These are phyloP conservation scores for Clitarchus hookeri DNA, from an alignment of 2,888 invertebrate species.

Conservation along the genomic window DNA sequence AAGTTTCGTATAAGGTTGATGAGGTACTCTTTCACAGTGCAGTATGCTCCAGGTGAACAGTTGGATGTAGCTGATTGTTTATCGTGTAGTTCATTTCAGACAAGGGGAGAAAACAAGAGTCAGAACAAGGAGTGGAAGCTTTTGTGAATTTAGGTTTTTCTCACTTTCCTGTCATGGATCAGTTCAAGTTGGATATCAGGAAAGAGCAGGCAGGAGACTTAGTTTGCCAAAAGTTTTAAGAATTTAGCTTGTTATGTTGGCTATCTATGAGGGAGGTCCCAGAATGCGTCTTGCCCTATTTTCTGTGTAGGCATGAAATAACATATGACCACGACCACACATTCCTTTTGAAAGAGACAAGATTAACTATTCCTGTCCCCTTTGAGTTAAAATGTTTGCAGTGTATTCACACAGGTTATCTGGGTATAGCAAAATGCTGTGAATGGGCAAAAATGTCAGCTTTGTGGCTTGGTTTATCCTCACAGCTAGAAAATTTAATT, in stretches of 20 bases:
- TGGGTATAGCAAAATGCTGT: constrained; percentile 45
- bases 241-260: constrained; percentile 38
- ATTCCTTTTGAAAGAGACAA: constrained; percentile 27
- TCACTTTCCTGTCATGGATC: neutral
- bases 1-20: constrained; percentile 42
- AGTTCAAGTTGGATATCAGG: constrained; percentile 24
- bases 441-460: constrained; percentile 43
- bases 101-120: neutral
- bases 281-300: neutral
- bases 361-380: constrained; percentile 41
- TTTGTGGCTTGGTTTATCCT: constrained; percentile 46
- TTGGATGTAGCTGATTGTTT: constrained; percentile 43
- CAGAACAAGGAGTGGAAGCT: neutral
- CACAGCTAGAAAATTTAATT: too few species aligned
- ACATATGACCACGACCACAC: constrained; percentile 3
- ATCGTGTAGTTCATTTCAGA: constrained; percentile 37
- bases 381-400: constrained; percentile 41
- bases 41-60: constrained; percentile 45
- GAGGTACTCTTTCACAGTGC: constrained; percentile 41
- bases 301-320: constrained; percentile 24
- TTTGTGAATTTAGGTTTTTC: neutral
- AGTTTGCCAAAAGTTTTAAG: constrained; percentile 17
- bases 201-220: constrained; percentile 24
- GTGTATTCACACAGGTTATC: constrained; percentile 44
- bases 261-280: constrained; percentile 33